Base-by-base conservation (phyloP, 2,888 invertebrate species). In the Automeris io region DNA sequence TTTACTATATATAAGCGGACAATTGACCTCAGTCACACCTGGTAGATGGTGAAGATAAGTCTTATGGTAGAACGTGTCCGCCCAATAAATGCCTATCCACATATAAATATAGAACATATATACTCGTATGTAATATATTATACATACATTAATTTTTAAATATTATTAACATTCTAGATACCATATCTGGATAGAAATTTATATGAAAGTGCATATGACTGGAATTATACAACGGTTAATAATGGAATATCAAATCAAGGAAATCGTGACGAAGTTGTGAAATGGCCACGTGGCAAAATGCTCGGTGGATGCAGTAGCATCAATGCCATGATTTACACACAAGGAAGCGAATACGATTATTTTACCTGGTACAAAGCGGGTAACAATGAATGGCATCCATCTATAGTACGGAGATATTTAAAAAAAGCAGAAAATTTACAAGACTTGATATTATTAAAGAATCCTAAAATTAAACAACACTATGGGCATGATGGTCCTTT, bases 161-260 rank as follows among this genome's bases (percentile, higher is more conserved):
- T n/a, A n/a, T n/a, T n/a, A n/a, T 12, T 18, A 5, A 33, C n/a
- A 19, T 12, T 51, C 49, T 18, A 74, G 72, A 43, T 74, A 40
- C 73, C 74, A 22, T 42, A 36, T 4, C 29, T 65, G 7, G 42
- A 54, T 9, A 39, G 19, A 13, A 12, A 22, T 0, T 23, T 71
- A 9, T 52, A 19, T 11, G 29, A 90, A 53, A 80, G 63, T 5
- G 39, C 49, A 58, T 74, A 94, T 39, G 95, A 95, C 65, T 96
- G 95, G 95, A 89, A 92, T 59, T 96, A 95, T 67, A 91, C 91
- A 65, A 93, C 93, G 0, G 92, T 93, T 55, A 92, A 93, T 0
- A 91, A 93, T 61, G 91, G 91, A 18, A 89, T 86, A 32, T 88
- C 90, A 0, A 93, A 93, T 63, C 76, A 93, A 56, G 94, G 92